Base-by-base conservation (phyloP, 2,797 vertebrate genomes). In the Cacajao melanocephalus region DNA sequence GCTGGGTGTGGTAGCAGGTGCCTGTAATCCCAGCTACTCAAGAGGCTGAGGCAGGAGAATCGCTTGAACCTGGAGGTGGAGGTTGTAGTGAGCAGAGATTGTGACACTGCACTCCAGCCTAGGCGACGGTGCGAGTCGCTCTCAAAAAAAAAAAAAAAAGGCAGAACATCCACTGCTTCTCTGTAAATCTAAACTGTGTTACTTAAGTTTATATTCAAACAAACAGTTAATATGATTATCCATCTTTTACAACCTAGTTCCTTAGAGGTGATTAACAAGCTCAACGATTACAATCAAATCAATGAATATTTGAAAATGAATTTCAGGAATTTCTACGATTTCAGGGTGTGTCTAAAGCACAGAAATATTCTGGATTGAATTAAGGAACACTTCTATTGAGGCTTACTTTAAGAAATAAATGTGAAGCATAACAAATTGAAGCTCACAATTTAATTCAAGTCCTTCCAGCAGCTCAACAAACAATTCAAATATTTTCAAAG, bases 401-500 rank as follows among this genome's bases (percentile, higher is more conserved):
- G 80, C n/a, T 95, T 96, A 79, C 44, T 88, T 93, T 75, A 86
- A 76, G 78, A 72, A 81, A 88, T 88, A 57, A 79, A 93, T 61
- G 0, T n/a, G 64, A 95, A 44, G 36, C 24, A 30, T 64, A 91
- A 24, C 30, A 39, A 95, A 93, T 67, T 20, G 48, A 41, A 90
- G n/a, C 39, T 94, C 87, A 90, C 17, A 81, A 46, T 95, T 97
- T 76, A 90, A 67, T 92, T 75, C 14, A 91, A 28, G 8, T 83
- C 44, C 84, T 58, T 95, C 57, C 33, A 83, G 86, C 3, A 81
- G 90, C 22, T 93, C 61, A 26, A 28, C 33, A 78, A 55, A 92
- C 44, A 80, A 76, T 78, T 91, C 73, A 93, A 75, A n/a, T 94
- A 85, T 92, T 97, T 90, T 83, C 90, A 72, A 87, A 95, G 55